These are phyloP conservation scores for Rhagoletis pomonella DNA, from an alignment of 1,140 invertebrate species.

Conservation along the genomic window DNA sequence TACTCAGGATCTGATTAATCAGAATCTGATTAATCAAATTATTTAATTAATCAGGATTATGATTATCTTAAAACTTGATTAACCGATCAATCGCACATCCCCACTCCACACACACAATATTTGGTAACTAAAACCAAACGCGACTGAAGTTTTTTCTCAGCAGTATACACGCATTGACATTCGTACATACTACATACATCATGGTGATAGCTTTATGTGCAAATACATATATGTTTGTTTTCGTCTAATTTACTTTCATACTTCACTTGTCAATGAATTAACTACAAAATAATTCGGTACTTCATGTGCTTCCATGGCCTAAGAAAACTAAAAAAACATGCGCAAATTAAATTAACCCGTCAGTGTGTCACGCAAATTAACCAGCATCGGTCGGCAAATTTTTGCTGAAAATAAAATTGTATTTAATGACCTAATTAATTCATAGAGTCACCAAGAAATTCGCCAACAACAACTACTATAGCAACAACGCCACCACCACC, in stretches of 20 bases:
- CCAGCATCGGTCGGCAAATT: too few species aligned
- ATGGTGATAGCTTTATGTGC: constrained; percentile 24
- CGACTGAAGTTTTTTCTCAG: too few species aligned
- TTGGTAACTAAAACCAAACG: too few species aligned
- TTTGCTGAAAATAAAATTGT: not conserved
- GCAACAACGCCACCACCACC: constrained; percentile 58
- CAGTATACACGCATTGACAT: too few species aligned
- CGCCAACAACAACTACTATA: constrained; percentile 59
- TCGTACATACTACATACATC: not conserved
- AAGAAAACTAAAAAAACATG: not conserved
- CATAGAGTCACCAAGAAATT: constrained; percentile 59
- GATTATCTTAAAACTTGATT: too few species aligned
- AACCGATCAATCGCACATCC: too few species aligned
- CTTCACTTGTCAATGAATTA: not conserved
- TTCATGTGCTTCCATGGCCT: not conserved
- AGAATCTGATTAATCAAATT: too few species aligned
- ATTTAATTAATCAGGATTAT: too few species aligned
- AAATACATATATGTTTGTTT: not conserved
- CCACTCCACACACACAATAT: too few species aligned
- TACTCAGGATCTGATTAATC: too few species aligned
- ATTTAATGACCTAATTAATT: constrained; percentile 43
- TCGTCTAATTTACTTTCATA: not conserved
- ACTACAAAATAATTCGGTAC: not conserved
- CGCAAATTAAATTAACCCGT: not conserved
- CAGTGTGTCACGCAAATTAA: not conserved